Evolutionary conservation across 2,888 invertebrate genomes (phyloP).

Genomic region (Chrysina gloriosa): DNA sequence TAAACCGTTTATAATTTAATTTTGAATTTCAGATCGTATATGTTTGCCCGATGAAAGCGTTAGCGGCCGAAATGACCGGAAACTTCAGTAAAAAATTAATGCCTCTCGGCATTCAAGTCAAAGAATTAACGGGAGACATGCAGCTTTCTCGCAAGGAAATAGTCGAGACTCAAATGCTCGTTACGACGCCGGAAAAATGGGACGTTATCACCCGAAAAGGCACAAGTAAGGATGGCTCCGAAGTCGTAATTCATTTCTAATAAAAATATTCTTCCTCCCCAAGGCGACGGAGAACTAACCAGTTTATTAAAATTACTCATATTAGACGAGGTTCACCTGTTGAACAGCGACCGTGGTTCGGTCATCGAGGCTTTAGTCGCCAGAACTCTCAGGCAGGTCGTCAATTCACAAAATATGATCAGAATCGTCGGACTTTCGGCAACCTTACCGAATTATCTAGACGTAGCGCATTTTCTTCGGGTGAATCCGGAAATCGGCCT

Average conservation of each 20-base stretch:
- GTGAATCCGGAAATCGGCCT: conserved; percentile 93
- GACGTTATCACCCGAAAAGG: conserved; percentile 98
- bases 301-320: conserved; percentile 93
- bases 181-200: conserved; percentile 99
- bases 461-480: conserved; percentile 93
- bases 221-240: conserved; percentile 68
- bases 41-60: conserved; percentile 99
- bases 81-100: conserved; percentile 89
- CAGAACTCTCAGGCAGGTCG: conserved; percentile 91
- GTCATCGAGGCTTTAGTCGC: conserved; percentile 98
- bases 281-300: conserved; percentile 88
- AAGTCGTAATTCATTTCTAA: not conserved
- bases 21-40: conserved; percentile 87
- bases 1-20: not conserved
- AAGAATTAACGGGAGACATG: conserved; percentile 98
- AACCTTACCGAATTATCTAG: conserved; percentile 96
- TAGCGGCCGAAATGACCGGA: conserved; percentile 98
- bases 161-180: conserved; percentile 95
- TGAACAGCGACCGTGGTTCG: conserved; percentile 97
- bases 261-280: conserved; percentile 45
- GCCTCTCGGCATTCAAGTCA: conserved; percentile 82
- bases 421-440: conserved; percentile 97
- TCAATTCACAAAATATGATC: conserved; percentile 93
- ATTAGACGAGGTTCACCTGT: conserved; percentile 95
- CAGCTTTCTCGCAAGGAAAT: conserved; percentile 95